Base-by-base conservation (phyloP, 92 coral and sea anemone genomes). In the Porites rus region DNA sequence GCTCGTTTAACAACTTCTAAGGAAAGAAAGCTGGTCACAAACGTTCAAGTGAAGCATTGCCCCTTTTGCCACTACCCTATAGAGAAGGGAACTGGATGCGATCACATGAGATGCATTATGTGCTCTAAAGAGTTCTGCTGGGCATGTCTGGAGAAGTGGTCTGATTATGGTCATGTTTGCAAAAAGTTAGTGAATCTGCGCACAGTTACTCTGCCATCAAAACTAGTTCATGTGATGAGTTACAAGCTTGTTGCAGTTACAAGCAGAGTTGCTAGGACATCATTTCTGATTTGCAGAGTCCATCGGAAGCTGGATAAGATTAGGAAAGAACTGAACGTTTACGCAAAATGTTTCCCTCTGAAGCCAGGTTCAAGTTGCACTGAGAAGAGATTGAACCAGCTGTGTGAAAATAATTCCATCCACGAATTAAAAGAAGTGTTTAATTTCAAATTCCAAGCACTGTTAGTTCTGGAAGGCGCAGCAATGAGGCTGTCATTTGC, bases 31-130 rank as follows among this genome's bases (percentile, higher is more conserved):
- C 10, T 74, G 31, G 87, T 94, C 24, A 79, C 90, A 28, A 88
- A 94, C 50, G 98, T 96, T 12, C 82, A 86, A 65, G 93, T 96
- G 53, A 96, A 96, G 83, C 90, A 95, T 20, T 96, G 98, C 53
- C 98, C 98, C 54, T 86, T 80, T 70, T 96, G 98, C 74, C 74
- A 82, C 18, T 95, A 96, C 65, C 98, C 98, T 1, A 92, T 96
- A 62, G 98, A 96, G 70, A 96, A 96, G 84, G 81, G 84, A 56
- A 78, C 9, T 9, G 98, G 98, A 19, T 96, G 98, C 72, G 83
- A 83, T 65, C 94, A 90, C 87, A 96, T 69, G 91, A 81, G 79
- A 90, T 96, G 97, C 16, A 56, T 18, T 90, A 85, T 91, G 19
- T 96, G 98, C 72, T 75, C 69, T 25, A 90, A 82, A 1, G 87